These are phyloP conservation scores for Plecotus auritus DNA, from an alignment of 2,113 vertebrate genomes.

Conservation along the genomic window DNA sequence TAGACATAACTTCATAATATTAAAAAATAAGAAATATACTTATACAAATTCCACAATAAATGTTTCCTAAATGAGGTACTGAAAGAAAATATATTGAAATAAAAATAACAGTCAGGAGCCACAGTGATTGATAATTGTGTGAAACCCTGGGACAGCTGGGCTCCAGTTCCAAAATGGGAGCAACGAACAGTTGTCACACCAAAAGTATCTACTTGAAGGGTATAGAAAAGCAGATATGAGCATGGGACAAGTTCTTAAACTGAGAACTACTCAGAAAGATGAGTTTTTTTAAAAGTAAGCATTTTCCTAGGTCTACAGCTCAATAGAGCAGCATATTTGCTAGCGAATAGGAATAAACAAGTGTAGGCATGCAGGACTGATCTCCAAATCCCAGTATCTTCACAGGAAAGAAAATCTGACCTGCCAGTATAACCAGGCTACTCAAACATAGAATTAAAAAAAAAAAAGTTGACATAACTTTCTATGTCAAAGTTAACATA, in stretches of 20 bases:
- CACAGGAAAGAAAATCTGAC: neutral
- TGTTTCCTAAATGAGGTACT: neutral
- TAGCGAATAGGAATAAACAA: neutral
- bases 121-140: neutral
- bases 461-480: neutral
- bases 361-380: neutral
- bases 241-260: neutral
- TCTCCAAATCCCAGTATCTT: neutral
- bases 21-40: neutral
- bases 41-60: neutral
- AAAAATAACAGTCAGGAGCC: neutral
- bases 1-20: neutral
- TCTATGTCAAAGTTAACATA: neutral
- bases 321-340: neutral
- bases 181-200: accelerated
- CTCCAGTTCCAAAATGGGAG: neutral
- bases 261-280: neutral
- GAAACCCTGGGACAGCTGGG: neutral
- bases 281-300: neutral
- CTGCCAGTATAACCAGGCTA: neutral
- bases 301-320: neutral
- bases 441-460: neutral
- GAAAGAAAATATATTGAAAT: neutral
- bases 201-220: neutral
- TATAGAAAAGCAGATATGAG: neutral